Percentiles rank a stretch among this genome's conserved stretches.
phyloP scores from a whole-genome alignment of 2,797 vertebrate species.

The Tamandua tetradactyla region DNA sequence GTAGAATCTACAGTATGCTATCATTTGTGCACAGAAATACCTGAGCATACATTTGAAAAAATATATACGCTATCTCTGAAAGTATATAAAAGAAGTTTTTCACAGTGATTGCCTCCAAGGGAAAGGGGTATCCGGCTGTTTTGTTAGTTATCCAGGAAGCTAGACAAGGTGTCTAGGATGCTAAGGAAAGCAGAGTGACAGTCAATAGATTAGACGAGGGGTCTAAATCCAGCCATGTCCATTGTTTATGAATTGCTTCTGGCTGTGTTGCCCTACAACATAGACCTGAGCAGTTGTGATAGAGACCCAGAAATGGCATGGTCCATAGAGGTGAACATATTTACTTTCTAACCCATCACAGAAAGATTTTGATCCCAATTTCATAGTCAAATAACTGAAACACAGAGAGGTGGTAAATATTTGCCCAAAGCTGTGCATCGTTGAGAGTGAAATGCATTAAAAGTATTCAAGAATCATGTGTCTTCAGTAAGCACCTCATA shows the following conservation, averaged over 20 bases:
- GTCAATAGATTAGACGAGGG: not conserved
- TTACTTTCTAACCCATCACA: not conserved
- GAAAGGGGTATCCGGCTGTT: rapidly evolving
- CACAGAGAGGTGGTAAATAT: not conserved
- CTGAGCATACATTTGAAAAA: not conserved
- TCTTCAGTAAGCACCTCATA: not conserved
- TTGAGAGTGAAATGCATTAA: not conserved
- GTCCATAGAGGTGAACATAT: not conserved
- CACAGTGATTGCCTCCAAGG: not conserved
- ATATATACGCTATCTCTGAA: not conserved
- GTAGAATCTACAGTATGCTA: not conserved
- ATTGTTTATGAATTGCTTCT: too few relatives aligned
- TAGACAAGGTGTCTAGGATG: not conserved
- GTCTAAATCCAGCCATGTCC: not conserved
- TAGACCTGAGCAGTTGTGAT: not conserved
- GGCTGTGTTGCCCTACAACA: too few relatives aligned
- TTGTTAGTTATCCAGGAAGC: not conserved
- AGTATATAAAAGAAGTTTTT: not conserved
- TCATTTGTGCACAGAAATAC: not conserved
- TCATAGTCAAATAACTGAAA: not conserved
- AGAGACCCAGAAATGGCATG: not conserved
- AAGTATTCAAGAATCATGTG: not conserved
- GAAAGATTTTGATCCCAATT: not conserved
- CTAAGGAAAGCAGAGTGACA: not conserved
- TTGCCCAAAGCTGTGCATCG: not conserved